A percentile compares a stretch with the other conserved stretches of the same genome.
Conservation (phyloP, 2,113 vertebrate genomes). For the Forbesichthys papilliferus region DNA sequence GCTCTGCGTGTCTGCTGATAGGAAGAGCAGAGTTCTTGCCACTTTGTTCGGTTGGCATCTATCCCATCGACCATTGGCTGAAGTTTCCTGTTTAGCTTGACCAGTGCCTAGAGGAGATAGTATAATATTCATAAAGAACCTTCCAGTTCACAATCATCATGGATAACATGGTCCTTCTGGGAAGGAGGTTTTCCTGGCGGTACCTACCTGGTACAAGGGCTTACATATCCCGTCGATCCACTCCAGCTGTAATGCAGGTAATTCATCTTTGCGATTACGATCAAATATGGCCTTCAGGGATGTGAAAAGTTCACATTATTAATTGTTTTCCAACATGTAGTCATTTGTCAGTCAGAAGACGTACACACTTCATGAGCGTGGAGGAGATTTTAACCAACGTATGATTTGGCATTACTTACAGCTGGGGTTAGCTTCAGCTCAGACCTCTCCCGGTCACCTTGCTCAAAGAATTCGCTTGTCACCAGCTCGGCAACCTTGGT, state of each 20-base stretch:
- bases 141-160: not conserved
- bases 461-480: slow-evolving; percentile 98
- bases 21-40: slow-evolving; percentile 75
- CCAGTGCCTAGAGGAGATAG: slow-evolving; percentile 60
- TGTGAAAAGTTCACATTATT: not conserved
- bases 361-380: not conserved
- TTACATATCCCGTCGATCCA: slow-evolving; percentile 98
- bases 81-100: slow-evolving; percentile 77
- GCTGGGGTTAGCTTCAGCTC: slow-evolving; percentile 95
- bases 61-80: slow-evolving; percentile 79
- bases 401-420: slow-evolving; percentile 74
- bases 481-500: slow-evolving; percentile 95
- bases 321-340: not conserved
- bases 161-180: not conserved
- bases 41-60: slow-evolving; percentile 76
- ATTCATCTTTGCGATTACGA: slow-evolving; percentile 96
- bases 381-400: not conserved
- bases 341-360: not conserved
- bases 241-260: slow-evolving; percentile 91
- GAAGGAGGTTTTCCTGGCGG: not conserved
- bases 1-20: slow-evolving; percentile 56
- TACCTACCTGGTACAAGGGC: slow-evolving; percentile 89
- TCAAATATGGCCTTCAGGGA: slow-evolving; percentile 93
- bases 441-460: slow-evolving; percentile 94
- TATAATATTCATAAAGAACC: not conserved